A percentile compares a stretch with the other conserved stretches of the same genome.
Conservation (phyloP, 2,797 vertebrate genomes). For the Gouania willdenowi region DNA sequence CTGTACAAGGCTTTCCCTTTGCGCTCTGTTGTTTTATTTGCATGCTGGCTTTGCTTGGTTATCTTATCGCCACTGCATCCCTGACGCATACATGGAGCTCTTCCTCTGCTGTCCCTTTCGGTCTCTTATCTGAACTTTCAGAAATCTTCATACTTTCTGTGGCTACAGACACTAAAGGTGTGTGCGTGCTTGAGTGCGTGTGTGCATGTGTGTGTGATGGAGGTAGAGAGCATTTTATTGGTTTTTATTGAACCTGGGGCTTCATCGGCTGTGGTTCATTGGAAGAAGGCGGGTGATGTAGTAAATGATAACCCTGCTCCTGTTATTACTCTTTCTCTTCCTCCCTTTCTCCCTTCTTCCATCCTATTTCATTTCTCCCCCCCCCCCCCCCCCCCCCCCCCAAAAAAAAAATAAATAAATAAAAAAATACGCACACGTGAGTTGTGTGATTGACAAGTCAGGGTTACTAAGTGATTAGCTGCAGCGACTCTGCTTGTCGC, state of each 20-base stretch:
- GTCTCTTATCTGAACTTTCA: conserved; percentile 51
- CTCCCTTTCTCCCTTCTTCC: neutral
- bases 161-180: conserved; percentile 15
- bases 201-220: neutral
- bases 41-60: no score
- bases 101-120: conserved; percentile 16
- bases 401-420: no score
- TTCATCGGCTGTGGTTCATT: conserved; percentile 37
- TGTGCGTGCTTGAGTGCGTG: neutral
- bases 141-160: conserved; percentile 27
- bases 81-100: conserved; percentile 12
- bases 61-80: neutral
- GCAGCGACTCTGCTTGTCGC: conserved; percentile 68
- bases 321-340: conserved; percentile 40
- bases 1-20: no score
- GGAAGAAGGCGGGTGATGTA: conserved; percentile 49
- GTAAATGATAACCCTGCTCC: conserved; percentile 62
- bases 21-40: no score
- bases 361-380: neutral
- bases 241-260: conserved; percentile 46
- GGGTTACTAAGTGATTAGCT: conserved; percentile 79
- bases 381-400: neutral
- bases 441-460: conserved; percentile 71
- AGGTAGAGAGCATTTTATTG: conserved; percentile 50
- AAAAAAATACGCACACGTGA: no score